These are phyloP conservation scores for Chloropsis cyanopogon DNA, from an alignment of 2,113 vertebrate species.

Conservation along the genomic window DNA sequence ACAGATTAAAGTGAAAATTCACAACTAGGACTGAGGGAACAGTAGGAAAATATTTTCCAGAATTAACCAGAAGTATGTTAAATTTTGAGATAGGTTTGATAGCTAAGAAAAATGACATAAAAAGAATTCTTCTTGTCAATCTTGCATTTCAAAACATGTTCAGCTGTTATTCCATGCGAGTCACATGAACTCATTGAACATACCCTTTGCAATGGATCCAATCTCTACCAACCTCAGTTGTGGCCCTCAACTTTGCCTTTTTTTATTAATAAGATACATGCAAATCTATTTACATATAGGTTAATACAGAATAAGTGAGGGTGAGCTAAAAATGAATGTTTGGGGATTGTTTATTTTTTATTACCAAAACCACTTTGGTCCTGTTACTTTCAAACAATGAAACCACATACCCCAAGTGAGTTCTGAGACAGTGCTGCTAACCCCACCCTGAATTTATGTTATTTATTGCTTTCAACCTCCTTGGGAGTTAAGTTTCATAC, in stretches of 20 bases:
- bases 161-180: not conserved
- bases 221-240: not conserved
- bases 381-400: not conserved
- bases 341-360: not conserved
- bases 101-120: not conserved
- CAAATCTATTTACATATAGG: not conserved
- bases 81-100: not conserved
- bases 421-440: not conserved
- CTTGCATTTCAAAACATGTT: not conserved
- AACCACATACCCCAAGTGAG: not conserved
- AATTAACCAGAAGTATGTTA: not conserved
- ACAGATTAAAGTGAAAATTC: not conserved
- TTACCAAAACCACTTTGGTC: not conserved
- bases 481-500: not conserved
- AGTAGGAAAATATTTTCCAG: not conserved
- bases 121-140: not conserved
- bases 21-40: not conserved
- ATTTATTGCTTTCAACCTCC: not conserved
- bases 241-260: not conserved
- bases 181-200: not conserved
- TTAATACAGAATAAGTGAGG: not conserved
- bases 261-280: not conserved
- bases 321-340: not conserved
- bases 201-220: not conserved
- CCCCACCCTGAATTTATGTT: not conserved